Evolutionary conservation across 2,113 vertebrate species (phyloP).

Genomic region (Bostrychus sinensis): DNA sequence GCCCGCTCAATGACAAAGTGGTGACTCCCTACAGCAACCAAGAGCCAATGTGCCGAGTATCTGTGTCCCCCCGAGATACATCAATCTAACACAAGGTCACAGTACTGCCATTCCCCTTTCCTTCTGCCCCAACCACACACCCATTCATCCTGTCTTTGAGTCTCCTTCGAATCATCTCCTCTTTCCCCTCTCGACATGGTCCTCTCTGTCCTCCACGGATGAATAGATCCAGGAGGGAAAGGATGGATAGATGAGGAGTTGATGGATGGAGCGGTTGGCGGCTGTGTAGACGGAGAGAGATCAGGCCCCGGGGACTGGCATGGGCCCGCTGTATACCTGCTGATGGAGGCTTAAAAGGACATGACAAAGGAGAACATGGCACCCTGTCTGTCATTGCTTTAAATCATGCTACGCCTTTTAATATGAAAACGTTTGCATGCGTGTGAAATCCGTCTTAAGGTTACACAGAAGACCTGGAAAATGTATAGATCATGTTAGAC

Average conservation of each 20-base stretch:
- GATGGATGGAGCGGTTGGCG: slow-evolving; percentile 63
- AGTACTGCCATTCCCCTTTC: slow-evolving; percentile 34
- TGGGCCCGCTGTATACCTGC: slow-evolving; percentile 56
- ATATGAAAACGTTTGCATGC: not conserved
- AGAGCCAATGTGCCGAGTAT: slow-evolving; percentile 35
- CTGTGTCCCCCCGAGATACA: slow-evolving; percentile 66
- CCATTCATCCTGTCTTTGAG: slow-evolving; percentile 15
- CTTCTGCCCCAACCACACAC: not conserved
- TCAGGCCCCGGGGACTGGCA: slow-evolving; percentile 54
- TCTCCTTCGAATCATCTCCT: slow-evolving; percentile 22
- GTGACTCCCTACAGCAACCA: slow-evolving; percentile 50
- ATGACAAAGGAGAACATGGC: slow-evolving; percentile 46
- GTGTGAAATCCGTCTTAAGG: not conserved
- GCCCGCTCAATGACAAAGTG: slow-evolving; percentile 63
- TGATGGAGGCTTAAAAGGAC: slow-evolving; percentile 76
- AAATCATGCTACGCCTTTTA: slow-evolving; percentile 24
- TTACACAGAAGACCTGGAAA: no score
- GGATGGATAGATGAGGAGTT: slow-evolving; percentile 48
- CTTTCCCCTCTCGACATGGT: slow-evolving; percentile 29
- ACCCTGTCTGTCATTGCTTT: slow-evolving; percentile 20
- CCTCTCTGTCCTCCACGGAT: slow-evolving; percentile 57
- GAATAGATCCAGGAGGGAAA: slow-evolving; percentile 31
- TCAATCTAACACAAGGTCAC: slow-evolving; percentile 74
- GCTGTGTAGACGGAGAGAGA: slow-evolving; percentile 53
- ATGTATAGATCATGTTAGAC: no score